phyloP scores from a whole-genome alignment of 2,797 vertebrate genomes.

The Acanthornis magna region DNA sequence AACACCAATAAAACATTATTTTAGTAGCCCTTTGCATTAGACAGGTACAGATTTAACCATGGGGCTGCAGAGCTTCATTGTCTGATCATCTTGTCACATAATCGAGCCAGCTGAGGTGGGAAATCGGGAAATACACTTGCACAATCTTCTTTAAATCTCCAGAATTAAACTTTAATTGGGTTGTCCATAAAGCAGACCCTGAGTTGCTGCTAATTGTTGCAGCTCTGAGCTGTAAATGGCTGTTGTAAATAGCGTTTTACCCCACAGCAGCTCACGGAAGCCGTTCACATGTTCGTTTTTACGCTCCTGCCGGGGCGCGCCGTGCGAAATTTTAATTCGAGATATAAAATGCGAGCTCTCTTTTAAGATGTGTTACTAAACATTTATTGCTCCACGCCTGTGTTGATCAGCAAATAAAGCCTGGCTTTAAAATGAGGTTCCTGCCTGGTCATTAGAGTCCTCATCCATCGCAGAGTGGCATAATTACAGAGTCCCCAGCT shows the following conservation, averaged over 20 bases:
- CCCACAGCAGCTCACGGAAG: neutral
- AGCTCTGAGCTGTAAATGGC: neutral
- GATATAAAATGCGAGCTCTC: neutral
- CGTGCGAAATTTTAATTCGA: neutral
- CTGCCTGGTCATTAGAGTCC: neutral
- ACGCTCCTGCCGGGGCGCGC: neutral
- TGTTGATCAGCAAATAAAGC: constrained; percentile 42
- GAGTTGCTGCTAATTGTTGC: neutral
- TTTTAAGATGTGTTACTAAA: constrained; percentile 39
- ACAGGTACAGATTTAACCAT: neutral
- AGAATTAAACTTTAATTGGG: neutral
- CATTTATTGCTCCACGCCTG: constrained; percentile 5
- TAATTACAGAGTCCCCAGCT: neutral
- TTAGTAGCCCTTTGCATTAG: neutral
- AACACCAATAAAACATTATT: neutral
- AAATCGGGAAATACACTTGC: neutral
- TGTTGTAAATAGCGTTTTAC: neutral
- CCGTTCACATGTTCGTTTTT: neutral
- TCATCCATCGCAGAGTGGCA: neutral
- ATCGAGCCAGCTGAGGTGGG: neutral
- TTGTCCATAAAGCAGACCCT: neutral
- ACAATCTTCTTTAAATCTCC: neutral
- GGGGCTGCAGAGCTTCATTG: neutral
- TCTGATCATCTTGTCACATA: neutral
- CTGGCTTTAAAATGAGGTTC: neutral